A percentile compares a stretch with the other conserved stretches of the same genome.
These are phyloP conservation scores for Cephonodes hylas DNA, from an alignment of 2,888 invertebrate species.

Conservation along the genomic window DNA sequence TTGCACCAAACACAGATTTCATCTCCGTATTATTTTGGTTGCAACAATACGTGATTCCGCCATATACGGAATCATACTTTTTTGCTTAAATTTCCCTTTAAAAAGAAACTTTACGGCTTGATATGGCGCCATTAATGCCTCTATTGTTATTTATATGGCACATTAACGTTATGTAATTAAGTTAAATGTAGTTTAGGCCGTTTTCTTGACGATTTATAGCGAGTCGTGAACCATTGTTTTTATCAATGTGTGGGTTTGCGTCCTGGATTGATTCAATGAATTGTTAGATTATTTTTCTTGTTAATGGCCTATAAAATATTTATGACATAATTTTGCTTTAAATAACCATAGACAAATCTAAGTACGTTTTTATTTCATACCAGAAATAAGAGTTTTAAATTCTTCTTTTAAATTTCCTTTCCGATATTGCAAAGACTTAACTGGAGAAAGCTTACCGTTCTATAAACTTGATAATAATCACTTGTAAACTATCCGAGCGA, in stretches of 20 bases:
- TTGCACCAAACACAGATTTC: conserved; percentile 68
- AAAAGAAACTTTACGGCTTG: conserved; percentile 40
- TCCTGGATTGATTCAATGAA: neutral
- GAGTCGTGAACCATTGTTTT: conserved; percentile 9
- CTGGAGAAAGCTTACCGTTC: neutral
- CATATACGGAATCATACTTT: conserved; percentile 58
- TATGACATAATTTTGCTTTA: too few relatives aligned
- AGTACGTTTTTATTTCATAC: too few relatives aligned
- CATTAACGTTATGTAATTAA: conserved; percentile 16
- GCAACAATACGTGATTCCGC: conserved; percentile 69
- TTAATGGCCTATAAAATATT: too few relatives aligned
- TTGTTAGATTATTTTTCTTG: too few relatives aligned
- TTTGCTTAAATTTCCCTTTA: conserved; percentile 54
- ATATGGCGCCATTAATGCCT: conserved; percentile 49
- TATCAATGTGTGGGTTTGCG: neutral
- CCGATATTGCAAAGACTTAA: too few relatives aligned
- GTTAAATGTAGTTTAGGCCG: conserved; percentile 17
- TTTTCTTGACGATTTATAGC: conserved; percentile 17
- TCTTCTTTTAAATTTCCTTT: too few relatives aligned
- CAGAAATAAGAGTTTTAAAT: too few relatives aligned
- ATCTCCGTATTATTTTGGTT: conserved; percentile 69
- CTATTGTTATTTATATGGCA: conserved; percentile 47
- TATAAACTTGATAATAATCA: neutral
- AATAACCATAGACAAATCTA: too few relatives aligned
- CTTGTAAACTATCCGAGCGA: neutral